phyloP scores from a whole-genome alignment of 2,888 invertebrate species.

The Sesia bembeciformis region DNA sequence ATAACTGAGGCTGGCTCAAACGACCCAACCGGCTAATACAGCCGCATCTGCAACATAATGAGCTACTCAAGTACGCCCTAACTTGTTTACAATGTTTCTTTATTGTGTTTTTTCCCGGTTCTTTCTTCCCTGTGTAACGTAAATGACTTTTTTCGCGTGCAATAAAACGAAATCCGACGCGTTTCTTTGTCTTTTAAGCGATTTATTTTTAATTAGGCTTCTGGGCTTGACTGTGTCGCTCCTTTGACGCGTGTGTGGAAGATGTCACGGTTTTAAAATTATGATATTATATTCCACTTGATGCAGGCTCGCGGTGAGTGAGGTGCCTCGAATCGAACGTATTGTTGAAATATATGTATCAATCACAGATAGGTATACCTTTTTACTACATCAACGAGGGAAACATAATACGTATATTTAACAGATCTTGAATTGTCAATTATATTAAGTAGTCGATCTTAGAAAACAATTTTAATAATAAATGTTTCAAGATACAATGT shows the following conservation, averaged over 20 bases:
- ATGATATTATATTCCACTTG: too few relatives aligned
- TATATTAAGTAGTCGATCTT: too few relatives aligned
- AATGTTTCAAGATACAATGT: too few relatives aligned
- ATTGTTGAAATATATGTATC: too few relatives aligned
- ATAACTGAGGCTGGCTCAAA: slow-evolving; percentile 18
- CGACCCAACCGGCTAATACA: slow-evolving; percentile 55
- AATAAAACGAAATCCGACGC: slow-evolving; percentile 50
- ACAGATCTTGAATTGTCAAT: too few relatives aligned
- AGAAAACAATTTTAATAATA: too few relatives aligned
- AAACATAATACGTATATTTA: too few relatives aligned
- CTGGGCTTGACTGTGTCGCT: slow-evolving; percentile 3
- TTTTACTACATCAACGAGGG: too few relatives aligned
- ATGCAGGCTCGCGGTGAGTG: too few relatives aligned
- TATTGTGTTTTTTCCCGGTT: slow-evolving; percentile 70
- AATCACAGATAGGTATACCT: too few relatives aligned
- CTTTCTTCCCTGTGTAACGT: slow-evolving; percentile 61
- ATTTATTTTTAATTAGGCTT: slow-evolving; percentile 48
- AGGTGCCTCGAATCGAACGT: too few relatives aligned
- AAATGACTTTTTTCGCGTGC: slow-evolving; percentile 56
- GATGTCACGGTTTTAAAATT: too few relatives aligned
- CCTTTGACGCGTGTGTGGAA: slow-evolving; percentile 4
- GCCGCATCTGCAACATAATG: slow-evolving; percentile 66
- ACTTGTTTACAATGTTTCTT: slow-evolving; percentile 75
- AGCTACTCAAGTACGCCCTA: slow-evolving; percentile 72
- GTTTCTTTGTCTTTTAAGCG: slow-evolving; percentile 36